Evolutionary conservation across 2,888 invertebrate genomes (phyloP).

Genomic region (Muschampia plurimacula): DNA sequence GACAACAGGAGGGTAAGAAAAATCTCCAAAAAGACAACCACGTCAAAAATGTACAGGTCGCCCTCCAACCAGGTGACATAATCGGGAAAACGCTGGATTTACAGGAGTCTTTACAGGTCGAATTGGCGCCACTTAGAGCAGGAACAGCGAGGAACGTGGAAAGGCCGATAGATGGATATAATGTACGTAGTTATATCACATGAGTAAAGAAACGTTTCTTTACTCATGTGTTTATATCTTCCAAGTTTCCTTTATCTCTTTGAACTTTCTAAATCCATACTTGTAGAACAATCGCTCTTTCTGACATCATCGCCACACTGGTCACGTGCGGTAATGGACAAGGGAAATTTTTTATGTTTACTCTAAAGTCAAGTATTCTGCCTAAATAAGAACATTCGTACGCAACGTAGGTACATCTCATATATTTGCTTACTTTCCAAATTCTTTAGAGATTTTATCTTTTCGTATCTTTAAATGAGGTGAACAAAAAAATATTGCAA

Average conservation of each 20-base stretch:
- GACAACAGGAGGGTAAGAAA: too few relatives aligned
- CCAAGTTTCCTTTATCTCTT: slow-evolving; percentile 18
- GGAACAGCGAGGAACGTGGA: too few relatives aligned
- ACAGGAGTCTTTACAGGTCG: too few relatives aligned
- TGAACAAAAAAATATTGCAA: background rate
- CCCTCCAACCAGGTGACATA: too few relatives aligned
- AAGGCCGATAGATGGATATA: too few relatives aligned
- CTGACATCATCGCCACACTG: slow-evolving; percentile 18
- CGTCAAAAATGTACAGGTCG: too few relatives aligned
- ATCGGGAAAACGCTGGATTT: too few relatives aligned
- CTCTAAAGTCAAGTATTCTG: slow-evolving; percentile 40
- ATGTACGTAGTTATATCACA: too few relatives aligned
- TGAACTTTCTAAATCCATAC: slow-evolving; percentile 28
- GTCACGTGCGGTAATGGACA: slow-evolving; percentile 40
- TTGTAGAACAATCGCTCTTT: slow-evolving; percentile 5
- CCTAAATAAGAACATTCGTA: slow-evolving; percentile 41
- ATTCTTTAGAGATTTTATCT: slow-evolving; percentile 27
- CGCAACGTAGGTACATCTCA: slow-evolving; percentile 28
- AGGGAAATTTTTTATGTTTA: slow-evolving; percentile 44
- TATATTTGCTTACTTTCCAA: slow-evolving; percentile 38
- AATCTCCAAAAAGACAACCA: too few relatives aligned
- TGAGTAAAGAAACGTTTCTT: background rate
- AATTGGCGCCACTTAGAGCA: too few relatives aligned
- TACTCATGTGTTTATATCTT: background rate
- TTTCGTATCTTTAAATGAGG: background rate